These are phyloP conservation scores for Phasia obesa DNA, from an alignment of 2,888 invertebrate species.

Conservation along the genomic window DNA sequence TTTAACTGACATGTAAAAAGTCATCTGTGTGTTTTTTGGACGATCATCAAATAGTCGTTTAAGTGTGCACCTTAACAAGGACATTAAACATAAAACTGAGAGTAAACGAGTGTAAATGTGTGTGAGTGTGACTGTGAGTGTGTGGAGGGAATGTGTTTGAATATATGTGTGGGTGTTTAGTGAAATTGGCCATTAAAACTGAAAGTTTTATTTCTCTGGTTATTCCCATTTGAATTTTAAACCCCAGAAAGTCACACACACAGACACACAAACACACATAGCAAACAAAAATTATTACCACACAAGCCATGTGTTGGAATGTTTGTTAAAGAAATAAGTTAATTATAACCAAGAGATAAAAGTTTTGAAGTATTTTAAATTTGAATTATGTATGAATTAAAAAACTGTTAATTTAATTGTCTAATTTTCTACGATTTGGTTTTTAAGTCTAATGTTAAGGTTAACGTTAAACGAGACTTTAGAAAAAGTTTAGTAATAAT, in stretches of 20 bases:
- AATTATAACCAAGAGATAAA: constrained; percentile 35
- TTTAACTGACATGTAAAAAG: constrained; percentile 65
- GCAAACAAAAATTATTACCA: constrained; percentile 11
- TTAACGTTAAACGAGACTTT: background rate
- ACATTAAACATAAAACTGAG: constrained; percentile 9
- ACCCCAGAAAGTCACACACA: background rate
- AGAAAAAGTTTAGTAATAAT: too few species aligned
- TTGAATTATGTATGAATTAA: constrained; percentile 5
- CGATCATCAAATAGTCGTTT: constrained; percentile 11
- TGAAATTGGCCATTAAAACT: constrained; percentile 59
- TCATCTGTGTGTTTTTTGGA: constrained; percentile 49
- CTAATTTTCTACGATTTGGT: background rate
- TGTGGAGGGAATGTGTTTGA: constrained; percentile 5
- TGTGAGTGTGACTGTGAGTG: background rate
- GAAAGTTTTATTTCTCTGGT: constrained; percentile 59
- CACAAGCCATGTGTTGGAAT: background rate
- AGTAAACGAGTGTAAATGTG: background rate
- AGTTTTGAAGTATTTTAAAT: constrained; percentile 33
- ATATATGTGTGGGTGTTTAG: constrained; percentile 31
- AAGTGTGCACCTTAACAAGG: constrained; percentile 28
- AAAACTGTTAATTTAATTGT: background rate
- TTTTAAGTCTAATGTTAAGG: too few species aligned
- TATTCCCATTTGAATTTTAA: constrained; percentile 52
- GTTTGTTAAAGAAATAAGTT: constrained; percentile 26
- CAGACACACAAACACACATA: background rate